Conservation (phyloP, 2,113 vertebrate species). For the Rhea pennata region DNA sequence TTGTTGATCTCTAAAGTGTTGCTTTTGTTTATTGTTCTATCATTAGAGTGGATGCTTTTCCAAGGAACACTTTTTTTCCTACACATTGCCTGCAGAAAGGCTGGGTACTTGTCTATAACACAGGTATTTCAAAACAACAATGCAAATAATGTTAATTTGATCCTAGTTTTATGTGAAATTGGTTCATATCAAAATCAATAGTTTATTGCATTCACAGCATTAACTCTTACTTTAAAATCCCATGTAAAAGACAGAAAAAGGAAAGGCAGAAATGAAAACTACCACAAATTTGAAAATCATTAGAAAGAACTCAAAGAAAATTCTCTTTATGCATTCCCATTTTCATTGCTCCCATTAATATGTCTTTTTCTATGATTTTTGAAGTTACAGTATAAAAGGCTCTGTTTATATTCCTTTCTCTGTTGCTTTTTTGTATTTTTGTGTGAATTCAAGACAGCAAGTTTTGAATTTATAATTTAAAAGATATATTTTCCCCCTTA, state of each 20-base stretch:
- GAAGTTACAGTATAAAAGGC: not conserved
- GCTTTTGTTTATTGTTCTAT: not conserved
- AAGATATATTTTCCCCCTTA: not conserved
- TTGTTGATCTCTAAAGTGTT: not conserved
- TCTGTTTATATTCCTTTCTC: not conserved
- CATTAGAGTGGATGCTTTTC: not conserved
- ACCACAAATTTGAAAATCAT: not conserved
- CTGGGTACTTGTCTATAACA: not conserved
- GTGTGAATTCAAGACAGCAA: not conserved
- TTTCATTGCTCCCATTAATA: not conserved
- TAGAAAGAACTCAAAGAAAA: not conserved
- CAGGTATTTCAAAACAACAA: not conserved
- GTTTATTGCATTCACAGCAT: not conserved
- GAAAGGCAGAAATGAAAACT: not conserved
- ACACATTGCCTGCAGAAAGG: not conserved
- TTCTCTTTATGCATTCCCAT: not conserved
- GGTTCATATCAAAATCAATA: not conserved
- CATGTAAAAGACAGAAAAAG: not conserved
- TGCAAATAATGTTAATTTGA: not conserved
- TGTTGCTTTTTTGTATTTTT: conserved; percentile 5
- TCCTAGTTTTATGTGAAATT: not conserved
- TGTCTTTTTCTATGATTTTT: not conserved
- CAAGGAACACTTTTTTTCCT: not conserved
- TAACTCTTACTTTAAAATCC: not conserved
- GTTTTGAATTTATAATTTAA: conserved; percentile 19